Conservation (phyloP, 2,797 vertebrate species). For the Danionella dracula region DNA sequence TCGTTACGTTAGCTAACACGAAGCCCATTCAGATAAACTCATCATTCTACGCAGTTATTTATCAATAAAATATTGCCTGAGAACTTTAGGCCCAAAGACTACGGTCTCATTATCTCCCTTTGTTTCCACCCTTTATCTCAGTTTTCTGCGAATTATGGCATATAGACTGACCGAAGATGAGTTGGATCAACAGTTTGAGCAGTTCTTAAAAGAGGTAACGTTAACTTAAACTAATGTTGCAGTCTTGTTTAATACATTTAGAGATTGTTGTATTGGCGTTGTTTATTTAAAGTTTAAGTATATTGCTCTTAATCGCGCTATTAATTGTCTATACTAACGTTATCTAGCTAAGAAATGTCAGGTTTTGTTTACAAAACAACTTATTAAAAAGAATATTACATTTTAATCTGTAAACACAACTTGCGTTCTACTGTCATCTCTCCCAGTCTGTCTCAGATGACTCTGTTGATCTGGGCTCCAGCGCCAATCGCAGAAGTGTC, state of each 20-base stretch:
- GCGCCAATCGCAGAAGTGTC: slow-evolving; percentile 55
- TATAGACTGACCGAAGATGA: slow-evolving; percentile 73
- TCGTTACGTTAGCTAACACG: too few relatives aligned
- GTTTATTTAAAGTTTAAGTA: too few relatives aligned
- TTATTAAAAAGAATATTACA: too few relatives aligned
- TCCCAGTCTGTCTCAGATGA: slow-evolving; percentile 78
- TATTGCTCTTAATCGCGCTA: too few relatives aligned
- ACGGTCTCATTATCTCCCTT: neutral
- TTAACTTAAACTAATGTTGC: neutral
- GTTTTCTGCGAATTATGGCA: slow-evolving; percentile 64
- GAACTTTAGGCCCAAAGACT: too few relatives aligned
- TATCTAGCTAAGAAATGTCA: too few relatives aligned
- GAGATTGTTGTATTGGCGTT: neutral
- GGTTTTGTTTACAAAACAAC: too few relatives aligned
- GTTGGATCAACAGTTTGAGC: slow-evolving; percentile 88
- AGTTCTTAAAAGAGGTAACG: slow-evolving; percentile 89
- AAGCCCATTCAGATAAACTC: neutral
- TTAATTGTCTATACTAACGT: too few relatives aligned
- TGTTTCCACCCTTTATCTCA: neutral
- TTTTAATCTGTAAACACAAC: too few relatives aligned
- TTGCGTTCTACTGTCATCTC: neutral
- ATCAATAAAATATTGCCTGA: neutral
- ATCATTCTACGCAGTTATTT: neutral
- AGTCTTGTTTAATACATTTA: too few relatives aligned
- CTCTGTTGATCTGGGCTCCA: slow-evolving; percentile 72